These are phyloP conservation scores for Hydractinia symbiolongicarpus DNA, from an alignment of 30 jellyfish, hydroid and myxozoan genomes.

Conservation along the genomic window DNA sequence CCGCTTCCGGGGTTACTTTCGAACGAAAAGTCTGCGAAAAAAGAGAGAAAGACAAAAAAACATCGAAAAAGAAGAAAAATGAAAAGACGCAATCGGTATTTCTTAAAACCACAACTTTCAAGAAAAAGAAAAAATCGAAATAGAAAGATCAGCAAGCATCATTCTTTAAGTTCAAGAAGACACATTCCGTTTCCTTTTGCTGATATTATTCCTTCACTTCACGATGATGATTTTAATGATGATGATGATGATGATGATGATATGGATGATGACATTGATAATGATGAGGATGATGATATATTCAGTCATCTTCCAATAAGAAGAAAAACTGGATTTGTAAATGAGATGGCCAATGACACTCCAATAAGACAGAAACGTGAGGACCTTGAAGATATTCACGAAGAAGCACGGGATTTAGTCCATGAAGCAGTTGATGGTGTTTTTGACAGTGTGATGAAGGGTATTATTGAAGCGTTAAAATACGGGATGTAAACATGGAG, in stretches of 20 bases:
- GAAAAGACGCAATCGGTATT: background rate
- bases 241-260: background rate
- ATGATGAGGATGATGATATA: background rate
- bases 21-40: background rate
- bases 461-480: background rate
- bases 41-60: background rate
- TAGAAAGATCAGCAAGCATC: too few relatives aligned
- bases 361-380: too few relatives aligned
- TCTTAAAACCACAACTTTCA: background rate
- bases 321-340: too few relatives aligned
- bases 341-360: too few relatives aligned
- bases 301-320: too few relatives aligned
- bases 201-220: background rate
- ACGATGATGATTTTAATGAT: background rate
- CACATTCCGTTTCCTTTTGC: background rate
- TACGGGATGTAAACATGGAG: too few relatives aligned
- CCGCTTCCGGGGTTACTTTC: background rate
- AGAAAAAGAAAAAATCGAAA: background rate
- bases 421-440: constrained; percentile 1
- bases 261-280: background rate
- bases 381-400: background rate
- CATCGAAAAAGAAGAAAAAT: background rate
- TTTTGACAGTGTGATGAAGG: constrained; percentile 1
- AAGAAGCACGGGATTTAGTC: background rate
- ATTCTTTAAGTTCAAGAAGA: too few relatives aligned